Conservation (phyloP, 1,140 invertebrate genomes). For the Cyrtorhinus lividipennis region DNA sequence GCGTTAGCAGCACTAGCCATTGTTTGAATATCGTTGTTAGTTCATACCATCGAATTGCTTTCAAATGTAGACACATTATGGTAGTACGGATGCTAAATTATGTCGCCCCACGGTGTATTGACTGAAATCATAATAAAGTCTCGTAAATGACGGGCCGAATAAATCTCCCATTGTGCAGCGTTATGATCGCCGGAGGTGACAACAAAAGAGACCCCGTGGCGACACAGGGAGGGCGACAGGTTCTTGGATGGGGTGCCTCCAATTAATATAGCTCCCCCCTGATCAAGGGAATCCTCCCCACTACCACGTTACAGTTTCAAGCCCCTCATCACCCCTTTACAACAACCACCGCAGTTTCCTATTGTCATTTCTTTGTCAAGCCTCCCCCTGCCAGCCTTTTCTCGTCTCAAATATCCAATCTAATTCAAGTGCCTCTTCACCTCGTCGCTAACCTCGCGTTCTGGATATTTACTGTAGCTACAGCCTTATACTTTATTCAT, state of each 20-base stretch:
- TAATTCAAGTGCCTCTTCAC: constrained; percentile 7
- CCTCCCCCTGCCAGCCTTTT: neutral
- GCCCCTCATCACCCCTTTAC: neutral
- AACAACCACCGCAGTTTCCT: neutral
- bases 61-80: too few relatives aligned
- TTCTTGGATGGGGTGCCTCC: neutral
- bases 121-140: too few relatives aligned
- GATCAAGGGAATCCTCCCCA: too few relatives aligned
- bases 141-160: neutral
- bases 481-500: neutral
- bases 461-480: neutral
- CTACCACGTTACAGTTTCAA: too few relatives aligned
- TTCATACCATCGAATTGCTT: too few relatives aligned
- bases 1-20: too few relatives aligned
- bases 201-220: neutral
- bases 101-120: too few relatives aligned
- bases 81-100: too few relatives aligned
- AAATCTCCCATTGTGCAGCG: neutral
- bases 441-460: neutral
- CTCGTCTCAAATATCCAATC: constrained; percentile 7
- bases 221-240: neutral
- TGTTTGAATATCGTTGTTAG: too few relatives aligned
- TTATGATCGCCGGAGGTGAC: constrained; percentile 1
- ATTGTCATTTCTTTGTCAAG: neutral
- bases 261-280: constrained; percentile 7